A percentile compares a stretch with the other conserved stretches of the same genome.
Conservation (phyloP, 1,140 invertebrate species). For the Apocrypta bakeri region DNA sequence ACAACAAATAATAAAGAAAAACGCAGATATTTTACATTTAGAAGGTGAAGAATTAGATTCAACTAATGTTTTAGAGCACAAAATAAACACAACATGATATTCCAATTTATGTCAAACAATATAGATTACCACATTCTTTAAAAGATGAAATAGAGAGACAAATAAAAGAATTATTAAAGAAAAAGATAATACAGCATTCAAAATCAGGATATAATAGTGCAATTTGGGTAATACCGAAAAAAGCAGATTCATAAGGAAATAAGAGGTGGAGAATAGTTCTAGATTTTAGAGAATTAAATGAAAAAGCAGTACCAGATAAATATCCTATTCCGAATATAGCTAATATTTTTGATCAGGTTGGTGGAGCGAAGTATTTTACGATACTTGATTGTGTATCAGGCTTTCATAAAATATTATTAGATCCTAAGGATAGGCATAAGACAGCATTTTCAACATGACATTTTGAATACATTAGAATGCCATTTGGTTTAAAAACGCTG, state of each 20-base stretch:
- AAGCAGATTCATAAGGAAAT: slow-evolving; percentile 55
- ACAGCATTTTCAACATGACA: slow-evolving; percentile 68
- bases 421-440: slow-evolving; percentile 65
- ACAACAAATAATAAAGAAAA: not conserved
- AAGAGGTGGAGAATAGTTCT: slow-evolving; percentile 56
- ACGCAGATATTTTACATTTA: not conserved
- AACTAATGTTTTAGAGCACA: not conserved
- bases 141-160: not conserved
- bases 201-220: slow-evolving; percentile 46
- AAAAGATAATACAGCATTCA: not conserved
- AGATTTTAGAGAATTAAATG: slow-evolving; percentile 67
- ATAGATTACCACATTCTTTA: not conserved
- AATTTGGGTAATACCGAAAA: slow-evolving; percentile 55
- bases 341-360: slow-evolving; percentile 66
- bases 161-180: not conserved
- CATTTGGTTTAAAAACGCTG: slow-evolving; percentile 65
- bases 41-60: not conserved
- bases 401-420: slow-evolving; percentile 73
- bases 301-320: slow-evolving; percentile 68
- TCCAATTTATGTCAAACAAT: not conserved
- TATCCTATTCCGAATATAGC: slow-evolving; percentile 76
- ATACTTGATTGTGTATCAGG: slow-evolving; percentile 71
- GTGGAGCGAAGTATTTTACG: slow-evolving; percentile 63
- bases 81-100: not conserved
- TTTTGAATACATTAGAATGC: slow-evolving; percentile 63